Percentiles rank a stretch among this genome's conserved stretches.
phyloP scores from a whole-genome alignment of 2,797 vertebrate species.

The Zenarchopterus dispar region DNA sequence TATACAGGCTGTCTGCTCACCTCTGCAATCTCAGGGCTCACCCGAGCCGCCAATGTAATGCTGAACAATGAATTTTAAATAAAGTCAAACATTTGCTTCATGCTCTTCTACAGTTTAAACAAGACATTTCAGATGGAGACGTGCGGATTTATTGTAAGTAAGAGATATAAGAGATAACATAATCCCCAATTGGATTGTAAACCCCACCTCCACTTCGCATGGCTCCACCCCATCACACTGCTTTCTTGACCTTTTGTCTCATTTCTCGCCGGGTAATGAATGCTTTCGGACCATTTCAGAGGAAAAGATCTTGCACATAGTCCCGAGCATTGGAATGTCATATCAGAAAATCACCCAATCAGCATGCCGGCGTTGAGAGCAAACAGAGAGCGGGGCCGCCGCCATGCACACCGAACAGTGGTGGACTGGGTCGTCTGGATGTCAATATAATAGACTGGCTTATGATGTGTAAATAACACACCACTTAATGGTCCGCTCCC shows the following conservation, averaged over 20 bases:
- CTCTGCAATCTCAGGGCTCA: conserved; percentile 73
- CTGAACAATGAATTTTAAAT: conserved; percentile 83
- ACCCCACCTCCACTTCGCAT: conserved; percentile 75
- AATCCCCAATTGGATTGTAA: conserved; percentile 84
- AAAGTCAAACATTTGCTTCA: conserved; percentile 87
- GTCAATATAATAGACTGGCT: conserved; percentile 85
- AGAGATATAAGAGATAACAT: conserved; percentile 84
- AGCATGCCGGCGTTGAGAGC: conserved; percentile 83
- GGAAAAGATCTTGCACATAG: conserved; percentile 74
- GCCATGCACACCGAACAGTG: conserved; percentile 53
- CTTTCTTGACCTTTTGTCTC: conserved; percentile 84
- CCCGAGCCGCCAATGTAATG: conserved; percentile 73
- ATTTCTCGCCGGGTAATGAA: conserved; percentile 82
- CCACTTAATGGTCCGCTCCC: conserved; percentile 80
- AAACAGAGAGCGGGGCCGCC: conserved; percentile 79
- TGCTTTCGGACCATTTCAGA: conserved; percentile 82
- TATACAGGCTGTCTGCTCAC: conserved; percentile 67
- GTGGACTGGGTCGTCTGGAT: conserved; percentile 76
- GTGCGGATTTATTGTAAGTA: conserved; percentile 85
- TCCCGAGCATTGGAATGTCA: conserved; percentile 80
- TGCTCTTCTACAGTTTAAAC: conserved; percentile 83
- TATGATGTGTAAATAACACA: conserved; percentile 86
- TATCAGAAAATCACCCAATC: conserved; percentile 86
- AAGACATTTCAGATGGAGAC: conserved; percentile 82
- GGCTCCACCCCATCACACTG: conserved; percentile 70